These are phyloP conservation scores for Acanthis flammea DNA, from an alignment of 2,797 vertebrate genomes.

Conservation along the genomic window DNA sequence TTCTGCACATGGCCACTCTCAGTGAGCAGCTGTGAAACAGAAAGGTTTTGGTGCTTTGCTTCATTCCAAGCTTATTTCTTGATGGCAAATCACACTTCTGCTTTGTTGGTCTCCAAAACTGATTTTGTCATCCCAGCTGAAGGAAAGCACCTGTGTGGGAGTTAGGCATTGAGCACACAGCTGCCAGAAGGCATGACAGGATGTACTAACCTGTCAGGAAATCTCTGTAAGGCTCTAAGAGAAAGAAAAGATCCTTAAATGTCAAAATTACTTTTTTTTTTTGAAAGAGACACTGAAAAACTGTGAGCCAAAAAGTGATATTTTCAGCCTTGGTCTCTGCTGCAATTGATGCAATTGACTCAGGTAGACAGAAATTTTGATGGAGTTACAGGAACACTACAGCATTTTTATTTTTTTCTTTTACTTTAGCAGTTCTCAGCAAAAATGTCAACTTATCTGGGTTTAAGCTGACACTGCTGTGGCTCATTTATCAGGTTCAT, in stretches of 20 bases:
- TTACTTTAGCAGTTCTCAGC: background rate
- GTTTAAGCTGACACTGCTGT: background rate
- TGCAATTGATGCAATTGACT: background rate
- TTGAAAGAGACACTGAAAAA: background rate
- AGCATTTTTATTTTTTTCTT: background rate
- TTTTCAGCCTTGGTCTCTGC: background rate
- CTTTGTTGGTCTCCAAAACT: background rate
- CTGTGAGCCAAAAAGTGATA: background rate
- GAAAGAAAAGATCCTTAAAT: background rate
- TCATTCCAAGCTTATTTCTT: background rate
- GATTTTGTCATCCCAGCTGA: rapidly evolving
- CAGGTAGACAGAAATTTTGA: background rate
- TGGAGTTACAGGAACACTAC: background rate
- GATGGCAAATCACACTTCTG: background rate
- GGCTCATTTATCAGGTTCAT: background rate
- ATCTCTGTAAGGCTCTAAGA: background rate
- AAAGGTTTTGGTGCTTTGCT: background rate
- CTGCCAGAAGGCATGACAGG: background rate
- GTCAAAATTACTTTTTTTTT: background rate
- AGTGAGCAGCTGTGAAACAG: background rate
- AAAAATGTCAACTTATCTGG: background rate
- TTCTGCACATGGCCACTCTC: background rate
- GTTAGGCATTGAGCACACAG: background rate
- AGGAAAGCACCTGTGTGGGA: background rate
- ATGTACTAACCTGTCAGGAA: background rate